Evolutionary conservation across 2,113 vertebrate genomes (phyloP), one percentile per base, ranked within the genome.

Genomic region (Perca flavescens): DNA sequence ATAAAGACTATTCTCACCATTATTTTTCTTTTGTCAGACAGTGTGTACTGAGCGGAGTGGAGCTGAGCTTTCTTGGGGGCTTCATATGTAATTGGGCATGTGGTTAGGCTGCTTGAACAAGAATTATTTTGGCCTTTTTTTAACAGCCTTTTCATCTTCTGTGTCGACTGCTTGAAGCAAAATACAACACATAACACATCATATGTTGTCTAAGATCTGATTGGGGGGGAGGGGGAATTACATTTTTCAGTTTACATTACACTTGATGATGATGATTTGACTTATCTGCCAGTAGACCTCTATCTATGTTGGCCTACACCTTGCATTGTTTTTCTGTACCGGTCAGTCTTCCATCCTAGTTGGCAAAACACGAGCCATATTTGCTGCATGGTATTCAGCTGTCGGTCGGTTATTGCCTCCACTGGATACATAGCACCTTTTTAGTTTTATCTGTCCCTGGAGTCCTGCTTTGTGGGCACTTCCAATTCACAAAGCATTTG

Each of bases 401-500:
- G 17, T 47, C 31, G 11, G 47, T 36, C 63, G 56, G 28, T 80
- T 72, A 46, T 80, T 52, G 1, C 76, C 57, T 53, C 34, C 68
- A 3, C 66, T 43, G 40, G 75, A 58, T 60, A 65, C 70, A n/a
- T 19, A 34, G 79, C 86, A 69, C 57, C 75, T 80, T 79, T 68
- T 79, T 68, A 56, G 74, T 86, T 53, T 66, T 17, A 60, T 50
- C 34, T 0, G 15, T 71, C 81, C 65, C 70, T 4, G 0, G 49
- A 64, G 82, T 66, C 61, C 56, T 47, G 36, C 67, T 34, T 57
- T 43, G 70, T 53, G 40, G 43, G 40, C 76, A 52, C 73, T 81
- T 82, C 63, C 52, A 2, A 7, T 54, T 81, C 82, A 81, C 46
- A 0, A 61, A 80, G 47, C 72, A 58, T 83, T 89, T 60, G 52